Conservation (phyloP, 2,797 vertebrate genomes). For the Chiloscyllium punctatum region DNA sequence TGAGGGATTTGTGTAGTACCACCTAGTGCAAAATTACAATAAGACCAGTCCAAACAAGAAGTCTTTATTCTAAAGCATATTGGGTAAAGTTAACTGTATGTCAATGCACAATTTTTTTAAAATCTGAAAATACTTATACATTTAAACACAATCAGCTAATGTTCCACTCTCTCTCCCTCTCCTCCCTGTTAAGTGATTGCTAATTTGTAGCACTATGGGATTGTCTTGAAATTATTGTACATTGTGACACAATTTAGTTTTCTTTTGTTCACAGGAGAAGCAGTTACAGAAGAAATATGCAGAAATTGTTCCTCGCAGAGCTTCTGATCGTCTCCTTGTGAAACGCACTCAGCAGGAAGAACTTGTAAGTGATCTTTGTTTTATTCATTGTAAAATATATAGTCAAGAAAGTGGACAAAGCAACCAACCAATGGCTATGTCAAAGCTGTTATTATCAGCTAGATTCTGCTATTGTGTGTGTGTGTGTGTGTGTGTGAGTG, state of each 20-base stretch:
- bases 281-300: conserved; percentile 30
- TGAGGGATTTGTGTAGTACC: neutral
- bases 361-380: neutral
- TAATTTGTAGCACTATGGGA: neutral
- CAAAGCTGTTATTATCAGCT: neutral
- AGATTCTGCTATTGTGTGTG: neutral
- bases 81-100: neutral
- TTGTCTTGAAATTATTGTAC: neutral
- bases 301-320: conserved; percentile 30
- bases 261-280: neutral
- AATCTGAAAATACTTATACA: neutral
- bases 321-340: conserved; percentile 37
- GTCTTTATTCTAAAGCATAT: neutral
- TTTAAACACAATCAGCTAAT: neutral
- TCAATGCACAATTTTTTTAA: neutral
- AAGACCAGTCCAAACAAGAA: neutral
- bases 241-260: neutral
- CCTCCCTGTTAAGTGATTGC: neutral
- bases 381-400: neutral
- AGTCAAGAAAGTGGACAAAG: neutral
- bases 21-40: neutral
- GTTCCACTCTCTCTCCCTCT: neutral
- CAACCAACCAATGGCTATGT: neutral
- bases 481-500: neutral
- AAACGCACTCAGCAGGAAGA: conserved; percentile 38